These are phyloP conservation scores for Phaethon lepturus DNA, from an alignment of 2,113 vertebrate species.

Conservation along the genomic window DNA sequence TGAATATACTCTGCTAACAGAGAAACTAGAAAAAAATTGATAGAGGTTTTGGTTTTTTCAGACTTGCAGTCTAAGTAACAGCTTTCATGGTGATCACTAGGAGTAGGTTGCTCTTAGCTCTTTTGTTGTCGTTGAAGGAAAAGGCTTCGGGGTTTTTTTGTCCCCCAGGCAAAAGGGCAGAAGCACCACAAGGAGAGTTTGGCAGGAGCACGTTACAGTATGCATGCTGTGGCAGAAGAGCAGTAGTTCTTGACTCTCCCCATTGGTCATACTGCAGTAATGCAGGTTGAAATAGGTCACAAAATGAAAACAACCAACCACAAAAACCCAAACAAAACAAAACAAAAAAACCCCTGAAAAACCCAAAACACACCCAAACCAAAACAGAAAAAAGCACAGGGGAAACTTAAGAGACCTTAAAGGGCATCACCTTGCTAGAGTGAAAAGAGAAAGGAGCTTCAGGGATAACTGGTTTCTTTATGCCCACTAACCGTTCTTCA, in stretches of 20 bases:
- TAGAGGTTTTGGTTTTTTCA: neutral
- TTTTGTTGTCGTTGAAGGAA: neutral
- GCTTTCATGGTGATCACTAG: neutral
- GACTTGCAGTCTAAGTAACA: neutral
- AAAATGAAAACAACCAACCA: neutral
- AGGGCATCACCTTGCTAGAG: neutral
- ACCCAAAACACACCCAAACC: neutral
- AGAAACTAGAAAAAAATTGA: neutral
- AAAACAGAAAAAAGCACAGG: neutral
- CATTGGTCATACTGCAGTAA: neutral
- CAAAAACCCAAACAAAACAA: rapidly evolving
- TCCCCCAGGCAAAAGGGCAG: neutral
- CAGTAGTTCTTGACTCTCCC: neutral
- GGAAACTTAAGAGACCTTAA: neutral
- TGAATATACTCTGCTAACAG: neutral
- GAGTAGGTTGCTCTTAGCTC: neutral
- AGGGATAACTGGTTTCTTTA: neutral
- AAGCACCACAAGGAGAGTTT: neutral
- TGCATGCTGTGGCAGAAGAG: neutral
- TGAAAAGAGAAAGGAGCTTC: neutral
- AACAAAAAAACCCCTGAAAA: no score
- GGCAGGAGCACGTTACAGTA: neutral
- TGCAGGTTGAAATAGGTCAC: neutral
- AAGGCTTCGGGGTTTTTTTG: rapidly evolving
- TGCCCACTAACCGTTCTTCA: neutral